Conservation (phyloP, 1,140 invertebrate species). For the Atta cephalotes region DNA sequence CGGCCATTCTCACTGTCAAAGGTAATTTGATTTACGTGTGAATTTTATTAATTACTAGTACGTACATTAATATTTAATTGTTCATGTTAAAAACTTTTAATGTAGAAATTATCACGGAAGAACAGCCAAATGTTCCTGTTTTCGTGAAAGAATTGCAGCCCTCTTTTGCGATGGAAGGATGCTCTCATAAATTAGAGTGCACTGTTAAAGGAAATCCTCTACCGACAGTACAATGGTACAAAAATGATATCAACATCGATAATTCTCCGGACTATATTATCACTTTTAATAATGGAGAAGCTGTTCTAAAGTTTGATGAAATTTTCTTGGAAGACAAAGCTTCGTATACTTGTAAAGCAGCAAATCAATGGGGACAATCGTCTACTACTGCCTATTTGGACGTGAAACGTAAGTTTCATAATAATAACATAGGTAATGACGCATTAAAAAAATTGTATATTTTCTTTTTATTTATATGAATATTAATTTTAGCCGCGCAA, state of each 20-base stretch:
- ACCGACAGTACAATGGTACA: conserved; percentile 93
- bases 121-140: conserved; percentile 88
- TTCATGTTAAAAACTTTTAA: background rate
- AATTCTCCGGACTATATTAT: conserved; percentile 90
- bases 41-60: background rate
- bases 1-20: conserved; percentile 92
- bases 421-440: background rate
- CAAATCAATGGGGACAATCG: conserved; percentile 89
- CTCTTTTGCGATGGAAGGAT: conserved; percentile 89
- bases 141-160: conserved; percentile 89
- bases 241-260: conserved; percentile 91
- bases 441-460: background rate
- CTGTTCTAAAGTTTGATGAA: conserved; percentile 88
- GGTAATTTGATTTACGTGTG: conserved; percentile 82
- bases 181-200: conserved; percentile 90
- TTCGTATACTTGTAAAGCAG: conserved; percentile 90
- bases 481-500: conserved; percentile 84
- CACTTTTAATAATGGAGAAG: conserved; percentile 89
- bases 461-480: background rate
- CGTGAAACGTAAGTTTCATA: conserved; percentile 83
- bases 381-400: conserved; percentile 87
- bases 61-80: background rate
- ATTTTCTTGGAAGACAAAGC: conserved; percentile 88
- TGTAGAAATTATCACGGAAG: conserved; percentile 89
- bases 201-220: conserved; percentile 91